phyloP scores from a whole-genome alignment of 2,113 vertebrate species.

The Falco punctatus region DNA sequence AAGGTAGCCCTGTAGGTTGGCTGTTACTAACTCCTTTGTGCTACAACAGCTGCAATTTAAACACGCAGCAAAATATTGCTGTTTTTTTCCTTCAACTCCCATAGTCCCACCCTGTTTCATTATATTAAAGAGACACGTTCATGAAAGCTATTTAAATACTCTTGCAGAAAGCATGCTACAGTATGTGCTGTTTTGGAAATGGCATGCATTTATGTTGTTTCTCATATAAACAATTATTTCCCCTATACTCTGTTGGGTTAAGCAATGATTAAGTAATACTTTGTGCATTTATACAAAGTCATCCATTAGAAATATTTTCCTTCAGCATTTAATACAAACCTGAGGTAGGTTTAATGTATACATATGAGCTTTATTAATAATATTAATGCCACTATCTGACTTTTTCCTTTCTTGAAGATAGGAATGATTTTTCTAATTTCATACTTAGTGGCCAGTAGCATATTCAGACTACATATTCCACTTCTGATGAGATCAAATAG shows the following conservation, averaged over 20 bases:
- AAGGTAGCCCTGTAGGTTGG: background rate
- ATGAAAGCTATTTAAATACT: background rate
- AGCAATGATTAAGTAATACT: background rate
- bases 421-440: conserved; percentile 23
- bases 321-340: conserved; percentile 1
- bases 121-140: background rate
- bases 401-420: background rate
- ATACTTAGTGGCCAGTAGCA: background rate
- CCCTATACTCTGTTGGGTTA: background rate
- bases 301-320: background rate
- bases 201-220: background rate
- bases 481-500: conserved; percentile 37
- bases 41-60: background rate
- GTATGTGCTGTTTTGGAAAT: conserved; percentile 1
- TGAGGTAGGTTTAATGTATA: background rate
- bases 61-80: background rate
- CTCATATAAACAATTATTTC: background rate
- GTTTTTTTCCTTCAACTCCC: background rate
- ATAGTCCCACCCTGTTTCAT: background rate
- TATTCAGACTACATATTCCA: background rate
- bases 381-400: background rate
- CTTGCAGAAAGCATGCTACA: background rate
- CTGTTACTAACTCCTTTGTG: background rate
- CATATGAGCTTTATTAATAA: conserved; percentile 10
- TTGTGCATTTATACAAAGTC: conserved; percentile 10